phyloP scores from a whole-genome alignment of 2,888 invertebrate genomes.

The Acronicta aceris region DNA sequence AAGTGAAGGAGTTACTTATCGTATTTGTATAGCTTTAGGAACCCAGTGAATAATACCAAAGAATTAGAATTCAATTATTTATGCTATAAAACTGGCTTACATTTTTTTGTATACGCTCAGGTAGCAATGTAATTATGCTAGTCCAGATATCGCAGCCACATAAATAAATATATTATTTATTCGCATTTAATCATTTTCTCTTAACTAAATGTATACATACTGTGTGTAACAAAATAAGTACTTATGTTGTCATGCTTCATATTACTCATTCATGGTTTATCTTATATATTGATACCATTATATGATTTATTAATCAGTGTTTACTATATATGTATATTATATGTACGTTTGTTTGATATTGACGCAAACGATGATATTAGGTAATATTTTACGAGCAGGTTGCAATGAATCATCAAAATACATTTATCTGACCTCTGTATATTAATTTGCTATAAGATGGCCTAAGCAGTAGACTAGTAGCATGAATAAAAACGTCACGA shows the following conservation, averaged over 20 bases:
- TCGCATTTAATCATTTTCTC: slow-evolving; percentile 73
- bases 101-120: slow-evolving; percentile 68
- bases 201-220: slow-evolving; percentile 49
- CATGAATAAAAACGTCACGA: slow-evolving; percentile 29
- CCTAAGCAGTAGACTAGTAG: slow-evolving; percentile 60
- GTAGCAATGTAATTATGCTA: slow-evolving; percentile 78
- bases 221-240: slow-evolving; percentile 64
- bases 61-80: slow-evolving; percentile 71
- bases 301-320: slow-evolving; percentile 67
- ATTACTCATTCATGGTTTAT: slow-evolving; percentile 71
- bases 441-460: slow-evolving; percentile 62
- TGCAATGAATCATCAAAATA: slow-evolving; percentile 57
- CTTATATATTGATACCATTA: slow-evolving; percentile 62
- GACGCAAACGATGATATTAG: slow-evolving; percentile 69
- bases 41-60: slow-evolving; percentile 85
- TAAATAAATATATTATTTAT: slow-evolving; percentile 75
- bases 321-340: slow-evolving; percentile 58
- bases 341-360: slow-evolving; percentile 61
- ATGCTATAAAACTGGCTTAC: slow-evolving; percentile 69
- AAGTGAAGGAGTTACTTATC: slow-evolving; percentile 71
- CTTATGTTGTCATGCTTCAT: slow-evolving; percentile 67
- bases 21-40: slow-evolving; percentile 74
- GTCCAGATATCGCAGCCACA: slow-evolving; percentile 81
- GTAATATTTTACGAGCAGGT: slow-evolving; percentile 55
- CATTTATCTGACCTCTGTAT: slow-evolving; percentile 58